Percentiles rank a stretch among this genome's conserved stretches.
phyloP scores from a whole-genome alignment of 2,113 vertebrate genomes.

The Eclectus roratus region DNA sequence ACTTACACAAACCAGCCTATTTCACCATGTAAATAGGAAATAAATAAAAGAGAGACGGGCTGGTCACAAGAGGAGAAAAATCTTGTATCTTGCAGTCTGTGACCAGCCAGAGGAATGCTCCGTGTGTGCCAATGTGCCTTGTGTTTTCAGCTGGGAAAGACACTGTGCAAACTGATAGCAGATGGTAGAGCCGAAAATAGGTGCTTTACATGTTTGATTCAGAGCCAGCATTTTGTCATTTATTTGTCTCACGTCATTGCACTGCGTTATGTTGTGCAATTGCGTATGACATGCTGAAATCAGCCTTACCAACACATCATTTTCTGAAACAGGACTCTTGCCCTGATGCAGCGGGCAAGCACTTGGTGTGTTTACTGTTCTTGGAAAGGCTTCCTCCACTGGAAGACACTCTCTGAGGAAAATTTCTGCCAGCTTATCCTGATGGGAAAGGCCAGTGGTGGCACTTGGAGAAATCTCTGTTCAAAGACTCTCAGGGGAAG shows the following conservation, averaged over 20 bases:
- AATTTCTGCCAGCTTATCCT: not conserved
- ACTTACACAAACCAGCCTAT: not conserved
- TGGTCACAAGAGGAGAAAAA: not conserved
- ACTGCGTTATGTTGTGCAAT: not conserved
- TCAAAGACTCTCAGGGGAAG: not conserved
- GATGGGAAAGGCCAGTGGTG: not conserved
- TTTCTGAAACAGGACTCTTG: not conserved
- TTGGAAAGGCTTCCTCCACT: conserved; percentile 2
- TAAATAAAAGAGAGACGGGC: not conserved
- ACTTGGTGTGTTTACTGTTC: not conserved
- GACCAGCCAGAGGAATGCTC: conserved; percentile 33
- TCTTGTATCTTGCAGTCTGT: not conserved
- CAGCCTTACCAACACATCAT: not conserved
- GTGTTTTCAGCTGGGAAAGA: conserved; percentile 54
- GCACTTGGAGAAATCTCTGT: not conserved
- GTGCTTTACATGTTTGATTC: conserved; percentile 42
- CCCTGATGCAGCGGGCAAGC: not conserved
- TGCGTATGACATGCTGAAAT: not conserved
- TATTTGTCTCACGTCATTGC: conserved; percentile 16
- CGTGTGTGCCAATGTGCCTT: conserved; percentile 8
- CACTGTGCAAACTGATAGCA: conserved; percentile 38
- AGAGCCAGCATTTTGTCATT: conserved; percentile 59
- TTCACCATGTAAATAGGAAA: not conserved
- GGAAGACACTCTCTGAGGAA: not conserved
- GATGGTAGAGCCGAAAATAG: conserved; percentile 48